These are phyloP conservation scores for Acanthiza pusilla DNA, from an alignment of 2,797 vertebrate species.

Conservation along the genomic window DNA sequence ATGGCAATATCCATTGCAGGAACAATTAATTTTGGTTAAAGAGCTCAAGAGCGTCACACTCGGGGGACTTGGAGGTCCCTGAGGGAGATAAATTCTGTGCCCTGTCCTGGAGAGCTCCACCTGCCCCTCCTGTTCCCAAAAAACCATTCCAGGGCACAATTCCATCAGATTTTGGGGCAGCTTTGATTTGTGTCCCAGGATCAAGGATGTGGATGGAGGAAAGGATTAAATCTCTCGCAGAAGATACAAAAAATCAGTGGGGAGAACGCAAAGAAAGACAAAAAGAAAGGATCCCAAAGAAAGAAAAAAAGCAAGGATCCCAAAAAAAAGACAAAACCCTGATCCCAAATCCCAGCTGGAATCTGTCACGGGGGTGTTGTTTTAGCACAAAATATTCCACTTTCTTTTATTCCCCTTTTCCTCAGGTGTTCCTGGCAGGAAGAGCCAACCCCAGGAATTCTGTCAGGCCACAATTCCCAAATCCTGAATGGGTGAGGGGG, in stretches of 20 bases:
- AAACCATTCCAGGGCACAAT: fast-evolving
- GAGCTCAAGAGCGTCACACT: not conserved
- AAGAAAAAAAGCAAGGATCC: not conserved
- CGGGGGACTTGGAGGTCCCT: not conserved
- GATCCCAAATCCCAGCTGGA: no score
- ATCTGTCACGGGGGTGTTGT: no score
- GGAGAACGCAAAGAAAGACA: not conserved
- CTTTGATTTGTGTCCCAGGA: not conserved
- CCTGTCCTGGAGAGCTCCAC: not conserved
- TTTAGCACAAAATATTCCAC: no score
- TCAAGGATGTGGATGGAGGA: not conserved
- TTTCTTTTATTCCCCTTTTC: no score
- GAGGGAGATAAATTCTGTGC: not conserved
- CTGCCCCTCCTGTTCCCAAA: not conserved
- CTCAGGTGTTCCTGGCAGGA: no score
- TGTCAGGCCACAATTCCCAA: no score
- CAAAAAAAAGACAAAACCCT: no score
- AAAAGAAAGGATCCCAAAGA: not conserved
- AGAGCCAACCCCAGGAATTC: no score
- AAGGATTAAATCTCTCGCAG: not conserved
- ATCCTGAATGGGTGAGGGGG: no score
- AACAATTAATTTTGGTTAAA: not conserved
- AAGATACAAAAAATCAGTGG: not conserved
- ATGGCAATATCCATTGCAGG: not conserved
- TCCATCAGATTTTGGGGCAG: fast-evolving